Percentiles rank a stretch among this genome's conserved stretches.
phyloP scores from a whole-genome alignment of 1,140 invertebrate genomes.

The Vollenhovia emeryi region DNA sequence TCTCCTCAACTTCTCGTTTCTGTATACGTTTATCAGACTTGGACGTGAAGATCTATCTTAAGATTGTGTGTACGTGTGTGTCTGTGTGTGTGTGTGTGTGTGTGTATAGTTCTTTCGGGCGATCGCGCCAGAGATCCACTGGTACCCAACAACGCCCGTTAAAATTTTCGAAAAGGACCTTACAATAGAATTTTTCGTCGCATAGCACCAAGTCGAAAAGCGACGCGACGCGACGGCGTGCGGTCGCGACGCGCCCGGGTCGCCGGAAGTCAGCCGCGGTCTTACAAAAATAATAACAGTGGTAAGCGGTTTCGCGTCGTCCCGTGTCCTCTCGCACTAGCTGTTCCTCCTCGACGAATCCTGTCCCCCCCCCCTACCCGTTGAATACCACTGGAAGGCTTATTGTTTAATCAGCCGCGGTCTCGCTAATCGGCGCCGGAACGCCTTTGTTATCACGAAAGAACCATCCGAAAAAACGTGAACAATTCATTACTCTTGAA shows the following conservation, averaged over 20 bases:
- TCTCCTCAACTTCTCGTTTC: constrained; percentile 25
- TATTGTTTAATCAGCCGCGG: constrained; percentile 37
- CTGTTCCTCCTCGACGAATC: too few relatives aligned
- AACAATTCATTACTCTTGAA: constrained; percentile 77
- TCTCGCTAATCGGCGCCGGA: constrained; percentile 35
- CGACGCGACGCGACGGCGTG: constrained; percentile 1
- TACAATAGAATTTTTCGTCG: constrained; percentile 56
- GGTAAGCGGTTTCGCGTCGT: not conserved
- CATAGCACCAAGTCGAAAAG: constrained; percentile 59
- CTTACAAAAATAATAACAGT: constrained; percentile 54
- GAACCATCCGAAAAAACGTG: constrained; percentile 65
- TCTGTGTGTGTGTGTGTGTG: not conserved
- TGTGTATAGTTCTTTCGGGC: constrained; percentile 36
- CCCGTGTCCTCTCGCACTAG: too few relatives aligned
- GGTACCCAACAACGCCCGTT: constrained; percentile 48
- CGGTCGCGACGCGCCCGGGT: constrained; percentile 20
- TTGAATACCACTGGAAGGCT: constrained; percentile 59
- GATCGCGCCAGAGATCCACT: constrained; percentile 44
- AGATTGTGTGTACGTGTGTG: constrained; percentile 17
- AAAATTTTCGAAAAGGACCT: constrained; percentile 34
- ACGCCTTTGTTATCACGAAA: constrained; percentile 55
- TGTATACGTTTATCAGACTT: constrained; percentile 58
- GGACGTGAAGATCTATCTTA: constrained; percentile 61
- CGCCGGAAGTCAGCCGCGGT: constrained; percentile 34
- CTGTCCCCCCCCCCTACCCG: too few relatives aligned